These are phyloP conservation scores for Drosophila burlai DNA, from an alignment of 1,140 invertebrate species.

Conservation along the genomic window DNA sequence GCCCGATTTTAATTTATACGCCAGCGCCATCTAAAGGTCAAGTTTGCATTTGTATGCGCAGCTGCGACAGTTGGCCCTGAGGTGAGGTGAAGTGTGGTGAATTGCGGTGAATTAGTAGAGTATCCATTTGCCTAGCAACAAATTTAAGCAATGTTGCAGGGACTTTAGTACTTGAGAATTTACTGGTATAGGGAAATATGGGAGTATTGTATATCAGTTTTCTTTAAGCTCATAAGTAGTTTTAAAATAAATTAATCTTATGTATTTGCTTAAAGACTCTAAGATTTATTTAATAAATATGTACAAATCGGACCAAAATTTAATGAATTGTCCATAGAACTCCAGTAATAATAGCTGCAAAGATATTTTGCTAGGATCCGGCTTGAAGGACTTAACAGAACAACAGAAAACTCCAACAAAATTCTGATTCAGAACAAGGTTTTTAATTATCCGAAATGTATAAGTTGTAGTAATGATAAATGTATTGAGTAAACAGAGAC, in stretches of 20 bases:
- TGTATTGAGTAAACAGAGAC: too few relatives aligned
- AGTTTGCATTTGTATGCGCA: slow-evolving; percentile 72
- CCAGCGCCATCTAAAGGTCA: slow-evolving; percentile 65
- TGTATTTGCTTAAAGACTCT: too few relatives aligned
- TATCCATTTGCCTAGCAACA: neutral
- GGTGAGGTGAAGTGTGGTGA: slow-evolving; percentile 1
- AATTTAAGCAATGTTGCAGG: neutral
- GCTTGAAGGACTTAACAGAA: too few relatives aligned
- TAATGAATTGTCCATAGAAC: too few relatives aligned
- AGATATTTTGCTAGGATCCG: too few relatives aligned
- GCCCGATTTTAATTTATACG: slow-evolving; percentile 50
- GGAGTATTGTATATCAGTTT: neutral
- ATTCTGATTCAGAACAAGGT: too few relatives aligned
- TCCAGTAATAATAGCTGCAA: too few relatives aligned
- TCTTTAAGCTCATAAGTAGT: neutral
- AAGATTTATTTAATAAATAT: too few relatives aligned
- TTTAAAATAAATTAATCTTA: neutral
- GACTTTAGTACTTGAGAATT: neutral
- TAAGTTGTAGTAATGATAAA: too few relatives aligned
- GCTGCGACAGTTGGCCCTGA: slow-evolving; percentile 6
- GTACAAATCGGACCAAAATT: too few relatives aligned
- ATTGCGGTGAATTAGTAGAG: neutral
- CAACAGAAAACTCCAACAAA: too few relatives aligned
- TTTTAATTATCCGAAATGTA: too few relatives aligned
- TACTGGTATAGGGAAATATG: neutral